Evolutionary conservation across 2,888 invertebrate species (phyloP).

Genomic region (Caenorhabditis doughertyi): DNA sequence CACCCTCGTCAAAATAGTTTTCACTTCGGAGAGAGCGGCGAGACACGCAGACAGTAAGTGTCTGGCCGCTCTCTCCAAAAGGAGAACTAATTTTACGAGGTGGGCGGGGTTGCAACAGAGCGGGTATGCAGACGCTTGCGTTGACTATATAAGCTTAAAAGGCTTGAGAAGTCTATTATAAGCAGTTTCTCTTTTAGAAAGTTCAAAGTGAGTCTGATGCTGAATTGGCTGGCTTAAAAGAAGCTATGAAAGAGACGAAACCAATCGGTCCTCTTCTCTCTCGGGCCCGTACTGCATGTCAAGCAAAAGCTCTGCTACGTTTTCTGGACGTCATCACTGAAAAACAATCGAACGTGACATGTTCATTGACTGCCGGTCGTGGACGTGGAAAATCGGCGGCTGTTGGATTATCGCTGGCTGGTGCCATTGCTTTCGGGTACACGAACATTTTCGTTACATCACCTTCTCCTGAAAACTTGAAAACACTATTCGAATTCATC

Average conservation of each 20-base stretch:
- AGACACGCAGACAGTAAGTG: no score
- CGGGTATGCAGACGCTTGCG: no score
- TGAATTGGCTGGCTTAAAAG: constrained; percentile 89
- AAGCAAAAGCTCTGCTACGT: constrained; percentile 86
- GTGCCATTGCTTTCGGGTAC: constrained; percentile 86
- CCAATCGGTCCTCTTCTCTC: constrained; percentile 93
- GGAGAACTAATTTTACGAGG: no score
- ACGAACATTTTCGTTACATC: constrained; percentile 97
- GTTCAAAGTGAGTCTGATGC: constrained; percentile 84
- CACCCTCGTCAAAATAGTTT: no score
- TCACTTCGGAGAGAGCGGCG: no score
- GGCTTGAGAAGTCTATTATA: no score
- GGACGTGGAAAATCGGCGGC: constrained; percentile 98
- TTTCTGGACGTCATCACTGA: constrained; percentile 97
- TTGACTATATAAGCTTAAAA: no score
- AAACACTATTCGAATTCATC: constrained; percentile 96
- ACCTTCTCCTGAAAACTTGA: constrained; percentile 97
- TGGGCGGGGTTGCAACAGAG: no score
- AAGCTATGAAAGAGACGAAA: constrained; percentile 92
- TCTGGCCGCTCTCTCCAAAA: no score
- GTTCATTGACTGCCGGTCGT: constrained; percentile 95
- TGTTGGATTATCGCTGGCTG: constrained; percentile 90
- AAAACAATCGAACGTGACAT: constrained; percentile 91
- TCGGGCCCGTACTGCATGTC: constrained; percentile 89
- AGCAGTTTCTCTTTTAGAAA: constrained; percentile 65